Conservation (phyloP, 2,888 invertebrate genomes). For the Tenodera sinensis region DNA sequence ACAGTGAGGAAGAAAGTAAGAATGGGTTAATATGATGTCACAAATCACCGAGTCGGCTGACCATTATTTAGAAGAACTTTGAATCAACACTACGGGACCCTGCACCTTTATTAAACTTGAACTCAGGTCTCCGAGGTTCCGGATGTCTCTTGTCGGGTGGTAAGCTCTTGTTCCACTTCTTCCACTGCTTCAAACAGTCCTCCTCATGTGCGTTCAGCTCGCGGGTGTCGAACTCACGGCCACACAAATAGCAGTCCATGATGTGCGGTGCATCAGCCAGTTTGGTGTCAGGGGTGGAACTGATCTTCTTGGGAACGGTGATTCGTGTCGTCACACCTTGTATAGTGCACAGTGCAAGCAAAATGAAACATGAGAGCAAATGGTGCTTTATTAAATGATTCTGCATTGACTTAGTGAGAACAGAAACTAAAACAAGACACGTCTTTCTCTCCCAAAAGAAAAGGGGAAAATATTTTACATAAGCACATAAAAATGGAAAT, state of each 20-base stretch:
- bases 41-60: no score
- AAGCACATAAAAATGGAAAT: no score
- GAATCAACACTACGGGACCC: background rate
- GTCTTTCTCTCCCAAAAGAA: no score
- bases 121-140: conserved; percentile 45
- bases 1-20: background rate
- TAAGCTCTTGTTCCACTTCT: conserved; percentile 55
- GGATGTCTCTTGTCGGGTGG: conserved; percentile 51
- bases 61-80: background rate
- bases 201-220: conserved; percentile 64
- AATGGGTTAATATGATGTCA: no score
- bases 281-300: conserved; percentile 1
- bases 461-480: background rate
- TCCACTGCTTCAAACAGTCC: conserved; percentile 63
- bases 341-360: background rate
- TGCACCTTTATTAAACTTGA: conserved; percentile 11
- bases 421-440: no score
- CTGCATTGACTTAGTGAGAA: background rate
- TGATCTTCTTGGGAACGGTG: background rate
- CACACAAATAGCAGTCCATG: conserved; percentile 60
- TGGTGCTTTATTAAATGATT: background rate
- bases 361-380: background rate
- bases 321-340: conserved; percentile 1
- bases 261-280: conserved; percentile 21
- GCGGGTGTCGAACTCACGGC: conserved; percentile 59